These are phyloP conservation scores for Callionymus lyra DNA, from an alignment of 2,113 vertebrate species.

Conservation along the genomic window DNA sequence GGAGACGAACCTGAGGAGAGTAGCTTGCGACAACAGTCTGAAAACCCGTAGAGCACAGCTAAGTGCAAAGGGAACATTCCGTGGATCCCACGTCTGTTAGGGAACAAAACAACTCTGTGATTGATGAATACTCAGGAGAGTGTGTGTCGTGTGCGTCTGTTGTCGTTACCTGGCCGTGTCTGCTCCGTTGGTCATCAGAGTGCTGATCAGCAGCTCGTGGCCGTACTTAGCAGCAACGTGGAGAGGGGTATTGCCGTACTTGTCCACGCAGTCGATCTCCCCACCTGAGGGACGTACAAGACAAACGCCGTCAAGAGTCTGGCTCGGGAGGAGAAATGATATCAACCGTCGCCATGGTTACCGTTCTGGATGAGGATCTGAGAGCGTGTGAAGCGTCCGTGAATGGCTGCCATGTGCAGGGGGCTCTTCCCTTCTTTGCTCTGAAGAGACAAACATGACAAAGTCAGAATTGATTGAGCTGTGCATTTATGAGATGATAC, in stretches of 20 bases:
- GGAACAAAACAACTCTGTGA: not conserved
- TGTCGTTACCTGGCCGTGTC: slow-evolving; percentile 82
- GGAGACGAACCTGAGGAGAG: slow-evolving; percentile 89
- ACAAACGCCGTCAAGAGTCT: not conserved
- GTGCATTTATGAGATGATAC: no score
- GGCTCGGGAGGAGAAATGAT: not conserved
- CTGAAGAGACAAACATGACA: slow-evolving; percentile 44
- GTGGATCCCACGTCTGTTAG: slow-evolving; percentile 82
- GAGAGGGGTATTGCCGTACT: slow-evolving; percentile 93
- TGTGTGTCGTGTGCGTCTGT: not conserved
- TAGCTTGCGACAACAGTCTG: slow-evolving; percentile 98
- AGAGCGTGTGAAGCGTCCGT: slow-evolving; percentile 92
- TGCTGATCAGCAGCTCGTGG: slow-evolving; percentile 96
- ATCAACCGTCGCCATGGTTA: slow-evolving; percentile 38
- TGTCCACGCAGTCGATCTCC: slow-evolving; percentile 93
- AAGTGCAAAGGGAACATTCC: slow-evolving; percentile 98
- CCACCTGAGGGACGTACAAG: slow-evolving; percentile 68
- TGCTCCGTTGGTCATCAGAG: slow-evolving; percentile 95
- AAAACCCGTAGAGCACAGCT: slow-evolving; percentile 95
- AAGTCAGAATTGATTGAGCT: no score
- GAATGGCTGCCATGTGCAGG: slow-evolving; percentile 95
- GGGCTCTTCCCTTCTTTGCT: slow-evolving; percentile 97
- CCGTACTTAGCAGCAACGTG: slow-evolving; percentile 97
- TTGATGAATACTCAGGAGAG: no score
- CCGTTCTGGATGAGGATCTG: slow-evolving; percentile 98